A percentile compares a stretch with the other conserved stretches of the same genome.
Evolutionary conservation across 2,113 vertebrate species (phyloP).

Genomic region (Brachypodius melanocephalos): DNA sequence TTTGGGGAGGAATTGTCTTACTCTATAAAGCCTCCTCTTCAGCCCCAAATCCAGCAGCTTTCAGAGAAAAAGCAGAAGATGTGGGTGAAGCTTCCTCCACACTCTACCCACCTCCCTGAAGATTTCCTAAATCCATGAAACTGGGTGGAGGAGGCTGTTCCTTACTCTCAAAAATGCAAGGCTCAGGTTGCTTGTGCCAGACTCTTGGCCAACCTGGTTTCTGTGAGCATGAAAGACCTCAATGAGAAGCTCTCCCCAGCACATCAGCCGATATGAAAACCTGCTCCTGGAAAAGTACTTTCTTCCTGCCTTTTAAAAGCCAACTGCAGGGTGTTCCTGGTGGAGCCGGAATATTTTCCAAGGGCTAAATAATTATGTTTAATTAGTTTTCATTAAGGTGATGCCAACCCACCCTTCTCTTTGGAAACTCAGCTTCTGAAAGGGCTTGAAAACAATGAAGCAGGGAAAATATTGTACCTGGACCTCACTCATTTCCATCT

Average conservation of each 20-base stretch:
- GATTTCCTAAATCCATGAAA: background rate
- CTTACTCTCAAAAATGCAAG: background rate
- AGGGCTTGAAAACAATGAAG: background rate
- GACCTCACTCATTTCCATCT: background rate
- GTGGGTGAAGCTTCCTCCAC: background rate
- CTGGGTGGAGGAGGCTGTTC: background rate
- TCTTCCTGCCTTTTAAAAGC: background rate
- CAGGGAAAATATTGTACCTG: background rate
- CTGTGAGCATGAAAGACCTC: background rate
- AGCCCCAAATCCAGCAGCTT: background rate
- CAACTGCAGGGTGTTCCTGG: constrained; percentile 1
- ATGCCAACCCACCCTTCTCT: background rate
- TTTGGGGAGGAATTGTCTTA: background rate
- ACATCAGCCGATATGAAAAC: rapidly evolving
- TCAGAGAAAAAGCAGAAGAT: background rate
- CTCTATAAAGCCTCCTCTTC: background rate
- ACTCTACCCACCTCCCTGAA: background rate
- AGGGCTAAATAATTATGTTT: constrained; percentile 10
- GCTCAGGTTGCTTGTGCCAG: background rate
- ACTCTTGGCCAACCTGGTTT: background rate
- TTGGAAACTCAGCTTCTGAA: background rate
- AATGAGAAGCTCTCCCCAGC: background rate
- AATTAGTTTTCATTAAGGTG: background rate
- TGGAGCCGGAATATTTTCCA: background rate
- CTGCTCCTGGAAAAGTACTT: background rate